Percentiles rank a stretch among this genome's conserved stretches.
Evolutionary conservation across 1,140 invertebrate species (phyloP).

Genomic region (Drosophila obscura): DNA sequence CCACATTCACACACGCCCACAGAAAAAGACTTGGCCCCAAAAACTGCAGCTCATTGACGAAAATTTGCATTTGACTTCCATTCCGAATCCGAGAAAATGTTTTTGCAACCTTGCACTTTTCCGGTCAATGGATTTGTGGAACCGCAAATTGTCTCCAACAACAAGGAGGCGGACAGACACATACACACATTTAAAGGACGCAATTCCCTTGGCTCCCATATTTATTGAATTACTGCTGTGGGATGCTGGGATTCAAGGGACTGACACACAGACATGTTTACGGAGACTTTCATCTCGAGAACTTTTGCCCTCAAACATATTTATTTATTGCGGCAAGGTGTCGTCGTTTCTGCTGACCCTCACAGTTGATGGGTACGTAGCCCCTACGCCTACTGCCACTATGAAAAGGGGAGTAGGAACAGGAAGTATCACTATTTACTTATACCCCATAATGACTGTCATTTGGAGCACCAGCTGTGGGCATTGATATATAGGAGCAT

Average conservation of each 20-base stretch:
- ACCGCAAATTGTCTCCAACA: conserved; percentile 56
- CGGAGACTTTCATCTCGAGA: conserved; percentile 24
- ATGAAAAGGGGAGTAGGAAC: conserved; percentile 30
- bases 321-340: conserved; percentile 81
- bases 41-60: conserved; percentile 57
- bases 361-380: neutral
- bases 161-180: neutral
- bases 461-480: conserved; percentile 73
- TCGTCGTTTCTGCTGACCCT: conserved; percentile 60
- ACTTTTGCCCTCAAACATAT: conserved; percentile 59
- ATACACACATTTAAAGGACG: conserved; percentile 1
- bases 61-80: conserved; percentile 66
- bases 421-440: conserved; percentile 56
- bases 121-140: conserved; percentile 39
- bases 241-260: conserved; percentile 10
- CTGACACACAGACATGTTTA: conserved; percentile 10
- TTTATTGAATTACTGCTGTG: conserved; percentile 73
- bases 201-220: conserved; percentile 45
- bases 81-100: conserved; percentile 32
- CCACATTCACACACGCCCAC: conserved; percentile 25
- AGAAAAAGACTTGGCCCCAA: conserved; percentile 16
- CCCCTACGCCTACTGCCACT: neutral
- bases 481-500: conserved; percentile 76
- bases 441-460: conserved; percentile 75
- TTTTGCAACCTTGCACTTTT: conserved; percentile 65